phyloP scores from a whole-genome alignment of 2,888 invertebrate genomes.

The Drosophila bunnanda region DNA sequence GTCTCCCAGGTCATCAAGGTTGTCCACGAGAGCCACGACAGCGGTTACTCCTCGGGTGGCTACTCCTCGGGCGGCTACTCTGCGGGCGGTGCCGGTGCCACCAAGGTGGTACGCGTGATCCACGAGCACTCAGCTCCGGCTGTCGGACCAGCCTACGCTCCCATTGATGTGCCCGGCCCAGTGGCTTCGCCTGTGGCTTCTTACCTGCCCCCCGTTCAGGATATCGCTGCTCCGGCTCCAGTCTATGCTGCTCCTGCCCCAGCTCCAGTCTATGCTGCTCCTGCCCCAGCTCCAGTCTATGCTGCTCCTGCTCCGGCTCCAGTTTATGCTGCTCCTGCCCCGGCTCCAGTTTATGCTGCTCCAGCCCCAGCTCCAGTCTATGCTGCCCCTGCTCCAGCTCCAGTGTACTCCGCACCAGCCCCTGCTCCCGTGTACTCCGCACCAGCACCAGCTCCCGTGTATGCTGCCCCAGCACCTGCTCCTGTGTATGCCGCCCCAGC shows the following conservation, averaged over 20 bases:
- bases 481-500: slow-evolving; percentile 50
- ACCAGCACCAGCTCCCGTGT: slow-evolving; percentile 46
- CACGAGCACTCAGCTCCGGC: slow-evolving; percentile 66
- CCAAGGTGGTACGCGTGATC: slow-evolving; percentile 77
- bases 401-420: slow-evolving; percentile 23
- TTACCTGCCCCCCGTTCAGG: slow-evolving; percentile 41
- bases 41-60: slow-evolving; percentile 19
- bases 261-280: slow-evolving; percentile 40
- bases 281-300: slow-evolving; percentile 29
- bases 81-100: slow-evolving; percentile 41
- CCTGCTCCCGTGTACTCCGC: slow-evolving; percentile 46
- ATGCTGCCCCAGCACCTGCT: slow-evolving; percentile 43
- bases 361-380: slow-evolving; percentile 41
- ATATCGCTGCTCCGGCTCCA: slow-evolving; percentile 30
- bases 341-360: slow-evolving; percentile 38
- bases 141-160: slow-evolving; percentile 27
- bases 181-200: slow-evolving; percentile 30
- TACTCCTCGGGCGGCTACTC: slow-evolving; percentile 40
- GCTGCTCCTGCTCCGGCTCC: slow-evolving; percentile 32
- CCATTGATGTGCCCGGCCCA: slow-evolving; percentile 31
- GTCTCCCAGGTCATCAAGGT: slow-evolving; percentile 63
- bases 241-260: slow-evolving; percentile 29
- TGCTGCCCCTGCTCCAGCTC: slow-evolving; percentile 39
- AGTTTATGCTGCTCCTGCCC: slow-evolving; percentile 12
- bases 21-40: slow-evolving; percentile 63